phyloP scores from a whole-genome alignment of 2,888 invertebrate species.

The Acanthopleura granulata region DNA sequence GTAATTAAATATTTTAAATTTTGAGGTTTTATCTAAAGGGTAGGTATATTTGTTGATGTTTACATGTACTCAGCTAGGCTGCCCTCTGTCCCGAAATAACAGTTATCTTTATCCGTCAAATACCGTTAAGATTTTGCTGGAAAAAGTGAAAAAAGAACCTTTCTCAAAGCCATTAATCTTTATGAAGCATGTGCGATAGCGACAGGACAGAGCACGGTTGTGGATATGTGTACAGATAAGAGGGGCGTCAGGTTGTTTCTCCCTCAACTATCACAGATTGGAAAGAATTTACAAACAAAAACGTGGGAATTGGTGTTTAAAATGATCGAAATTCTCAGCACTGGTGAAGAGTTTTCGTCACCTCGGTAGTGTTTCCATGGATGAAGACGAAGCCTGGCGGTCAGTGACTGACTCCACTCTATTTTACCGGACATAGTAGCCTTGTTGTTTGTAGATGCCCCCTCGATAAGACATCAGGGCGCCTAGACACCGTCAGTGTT shows the following conservation, averaged over 20 bases:
- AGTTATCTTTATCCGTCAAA: neutral
- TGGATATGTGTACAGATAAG: neutral
- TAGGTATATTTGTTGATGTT: no score
- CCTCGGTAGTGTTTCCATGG: neutral
- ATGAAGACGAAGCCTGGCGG: neutral
- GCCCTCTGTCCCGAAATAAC: neutral
- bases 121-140: neutral
- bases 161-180: no score
- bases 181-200: no score
- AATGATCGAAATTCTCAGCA: constrained; percentile 5
- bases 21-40: no score
- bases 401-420: neutral
- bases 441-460: no score
- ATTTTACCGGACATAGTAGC: no score
- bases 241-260: neutral
- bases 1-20: no score
- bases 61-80: neutral
- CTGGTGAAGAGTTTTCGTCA: neutral
- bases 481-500: no score
- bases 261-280: neutral
- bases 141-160: no score
- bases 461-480: no score
- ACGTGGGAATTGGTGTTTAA: neutral
- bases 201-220: no score
- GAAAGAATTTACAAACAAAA: neutral